Percentiles rank a stretch among this genome's conserved stretches.
These are phyloP conservation scores for Litoditis marina DNA, from an alignment of 2,888 invertebrate species.

Conservation along the genomic window DNA sequence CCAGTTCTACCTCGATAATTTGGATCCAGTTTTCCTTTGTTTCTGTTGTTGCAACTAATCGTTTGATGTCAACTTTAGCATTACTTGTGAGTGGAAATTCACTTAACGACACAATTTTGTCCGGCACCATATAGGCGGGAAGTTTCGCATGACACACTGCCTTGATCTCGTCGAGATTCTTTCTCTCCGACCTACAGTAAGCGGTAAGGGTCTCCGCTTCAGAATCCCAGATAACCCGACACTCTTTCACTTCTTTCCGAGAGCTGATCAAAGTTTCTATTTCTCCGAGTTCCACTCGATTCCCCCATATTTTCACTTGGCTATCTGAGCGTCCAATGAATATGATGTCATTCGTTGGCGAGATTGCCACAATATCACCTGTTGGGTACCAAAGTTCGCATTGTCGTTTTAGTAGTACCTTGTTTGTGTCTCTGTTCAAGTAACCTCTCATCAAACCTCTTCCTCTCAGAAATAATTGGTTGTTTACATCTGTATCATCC, in stretches of 20 bases:
- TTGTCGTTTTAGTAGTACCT: slow-evolving; percentile 24
- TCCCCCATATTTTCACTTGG: slow-evolving; percentile 57
- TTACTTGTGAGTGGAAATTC: slow-evolving; percentile 55
- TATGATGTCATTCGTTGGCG: slow-evolving; percentile 28
- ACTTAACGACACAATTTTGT: slow-evolving; percentile 26
- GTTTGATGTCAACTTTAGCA: slow-evolving; percentile 29
- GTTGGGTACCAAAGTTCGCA: slow-evolving; percentile 54
- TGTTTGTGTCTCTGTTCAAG: slow-evolving; percentile 23
- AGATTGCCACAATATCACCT: slow-evolving; percentile 45
- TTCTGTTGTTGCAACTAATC: slow-evolving; percentile 1
- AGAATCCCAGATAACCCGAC: slow-evolving; percentile 29
- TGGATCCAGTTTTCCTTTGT: no score
- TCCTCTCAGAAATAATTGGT: slow-evolving; percentile 31
- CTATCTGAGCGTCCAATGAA: slow-evolving; percentile 52
- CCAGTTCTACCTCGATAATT: neutral
- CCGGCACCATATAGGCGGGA: slow-evolving; percentile 50
- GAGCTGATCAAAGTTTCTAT: slow-evolving; percentile 43
- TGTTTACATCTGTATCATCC: neutral
- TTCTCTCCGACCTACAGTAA: slow-evolving; percentile 20
- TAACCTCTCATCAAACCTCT: slow-evolving; percentile 53
- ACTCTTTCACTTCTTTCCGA: slow-evolving; percentile 16
- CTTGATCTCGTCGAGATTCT: slow-evolving; percentile 13
- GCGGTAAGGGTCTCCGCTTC: slow-evolving; percentile 34
- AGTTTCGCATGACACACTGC: slow-evolving; percentile 29
- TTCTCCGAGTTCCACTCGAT: slow-evolving; percentile 54